Evolutionary conservation across 2,888 invertebrate species (phyloP).

Genomic region (Cyaniris semiargus): DNA sequence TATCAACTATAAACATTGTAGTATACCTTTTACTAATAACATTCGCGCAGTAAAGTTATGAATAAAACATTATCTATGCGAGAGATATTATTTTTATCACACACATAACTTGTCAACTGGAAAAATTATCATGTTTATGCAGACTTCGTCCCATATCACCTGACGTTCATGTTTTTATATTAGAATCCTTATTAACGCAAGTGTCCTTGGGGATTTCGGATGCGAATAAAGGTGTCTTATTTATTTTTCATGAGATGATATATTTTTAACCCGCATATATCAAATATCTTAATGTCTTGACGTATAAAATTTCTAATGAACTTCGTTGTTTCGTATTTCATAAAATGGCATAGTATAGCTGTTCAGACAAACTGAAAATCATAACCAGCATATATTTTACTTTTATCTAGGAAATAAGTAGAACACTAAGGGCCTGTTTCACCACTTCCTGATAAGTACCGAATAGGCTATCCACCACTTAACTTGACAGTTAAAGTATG

Average conservation of each 20-base stretch:
- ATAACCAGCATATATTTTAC: no score
- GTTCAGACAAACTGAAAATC: no score
- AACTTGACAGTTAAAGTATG: no score
- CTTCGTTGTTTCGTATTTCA: background rate
- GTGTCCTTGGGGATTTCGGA: background rate
- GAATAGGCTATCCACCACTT: no score
- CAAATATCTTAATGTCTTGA: background rate
- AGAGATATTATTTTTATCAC: background rate
- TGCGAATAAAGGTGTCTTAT: background rate
- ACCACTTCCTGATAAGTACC: no score
- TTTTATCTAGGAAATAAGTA: no score
- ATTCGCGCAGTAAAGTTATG: background rate
- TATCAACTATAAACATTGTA: background rate
- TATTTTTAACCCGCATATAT: background rate
- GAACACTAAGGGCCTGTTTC: no score
- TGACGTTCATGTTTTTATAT: background rate
- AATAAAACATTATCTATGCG: background rate
- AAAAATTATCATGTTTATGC: slow-evolving; percentile 18
- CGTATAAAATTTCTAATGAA: background rate
- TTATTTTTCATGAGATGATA: background rate
- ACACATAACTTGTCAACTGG: slow-evolving; percentile 13
- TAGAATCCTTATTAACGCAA: background rate
- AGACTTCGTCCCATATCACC: background rate
- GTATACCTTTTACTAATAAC: background rate
- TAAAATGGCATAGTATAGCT: background rate